Conservation (phyloP, 35 echinoderm and acorn worm genomes). For the Patiria miniata region DNA sequence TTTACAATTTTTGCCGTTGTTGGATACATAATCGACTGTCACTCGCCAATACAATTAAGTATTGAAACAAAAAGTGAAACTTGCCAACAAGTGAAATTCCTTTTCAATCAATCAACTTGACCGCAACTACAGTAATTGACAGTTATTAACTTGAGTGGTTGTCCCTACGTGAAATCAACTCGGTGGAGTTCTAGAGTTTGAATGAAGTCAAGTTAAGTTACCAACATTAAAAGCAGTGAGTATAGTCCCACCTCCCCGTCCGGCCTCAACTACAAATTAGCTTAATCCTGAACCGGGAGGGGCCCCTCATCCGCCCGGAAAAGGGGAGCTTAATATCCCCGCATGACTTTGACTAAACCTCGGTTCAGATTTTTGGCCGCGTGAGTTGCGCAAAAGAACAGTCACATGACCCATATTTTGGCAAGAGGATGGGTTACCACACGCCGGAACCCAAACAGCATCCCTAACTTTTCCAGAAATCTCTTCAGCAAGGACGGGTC, state of each 20-base stretch:
- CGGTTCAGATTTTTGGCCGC: background rate
- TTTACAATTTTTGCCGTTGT: constrained; percentile 65
- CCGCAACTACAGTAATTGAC: background rate
- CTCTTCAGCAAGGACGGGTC: background rate
- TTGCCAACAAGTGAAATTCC: background rate
- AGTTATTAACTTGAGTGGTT: background rate
- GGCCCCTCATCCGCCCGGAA: background rate
- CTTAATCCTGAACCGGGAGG: background rate
- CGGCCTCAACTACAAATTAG: background rate
- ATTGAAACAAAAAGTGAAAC: constrained; percentile 30
- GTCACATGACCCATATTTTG: background rate
- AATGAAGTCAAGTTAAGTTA: background rate
- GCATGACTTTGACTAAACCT: constrained; percentile 23
- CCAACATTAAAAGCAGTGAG: background rate
- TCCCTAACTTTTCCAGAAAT: background rate
- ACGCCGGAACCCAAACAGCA: background rate
- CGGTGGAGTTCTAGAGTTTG: constrained; percentile 1
- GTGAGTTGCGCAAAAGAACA: constrained; percentile 24
- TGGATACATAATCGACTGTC: constrained; percentile 62
- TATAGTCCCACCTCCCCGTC: background rate
- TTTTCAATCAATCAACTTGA: background rate
- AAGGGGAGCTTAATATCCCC: background rate
- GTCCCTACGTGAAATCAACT: background rate
- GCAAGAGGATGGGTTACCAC: background rate
- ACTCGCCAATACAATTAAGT: background rate